These are phyloP conservation scores for Tiliqua scincoides DNA, from an alignment of 2,113 vertebrate genomes.

Conservation along the genomic window DNA sequence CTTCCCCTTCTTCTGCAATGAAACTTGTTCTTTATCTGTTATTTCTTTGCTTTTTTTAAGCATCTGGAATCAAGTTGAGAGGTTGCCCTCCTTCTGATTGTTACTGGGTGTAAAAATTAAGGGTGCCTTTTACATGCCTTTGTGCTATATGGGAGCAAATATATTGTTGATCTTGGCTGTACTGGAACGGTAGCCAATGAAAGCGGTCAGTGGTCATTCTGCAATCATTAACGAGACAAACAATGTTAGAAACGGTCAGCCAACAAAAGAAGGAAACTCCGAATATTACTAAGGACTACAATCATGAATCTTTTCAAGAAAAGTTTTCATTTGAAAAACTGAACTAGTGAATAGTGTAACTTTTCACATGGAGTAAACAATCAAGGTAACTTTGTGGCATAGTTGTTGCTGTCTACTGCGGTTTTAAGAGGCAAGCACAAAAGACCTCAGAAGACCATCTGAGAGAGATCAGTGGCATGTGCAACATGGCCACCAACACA, in stretches of 20 bases:
- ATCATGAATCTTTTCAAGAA: not conserved
- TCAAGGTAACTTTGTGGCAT: not conserved
- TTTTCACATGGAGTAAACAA: not conserved
- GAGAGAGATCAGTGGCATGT: too few species aligned
- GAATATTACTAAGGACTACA: not conserved
- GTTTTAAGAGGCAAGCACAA: too few species aligned
- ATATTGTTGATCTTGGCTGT: not conserved
- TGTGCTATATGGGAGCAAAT: not conserved
- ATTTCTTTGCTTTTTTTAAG: not conserved
- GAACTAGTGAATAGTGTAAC: not conserved
- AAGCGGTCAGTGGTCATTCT: not conserved
- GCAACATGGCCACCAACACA: too few species aligned
- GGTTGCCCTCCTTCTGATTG: conserved; percentile 23
- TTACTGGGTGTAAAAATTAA: conserved; percentile 47
- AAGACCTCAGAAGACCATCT: too few species aligned
- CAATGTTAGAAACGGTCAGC: not conserved
- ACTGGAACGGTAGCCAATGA: not conserved
- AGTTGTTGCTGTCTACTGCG: not conserved
- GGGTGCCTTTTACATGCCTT: conserved; percentile 35
- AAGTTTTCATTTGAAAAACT: not conserved
- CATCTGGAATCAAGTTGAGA: fast-evolving
- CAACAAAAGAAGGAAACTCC: not conserved
- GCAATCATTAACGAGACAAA: not conserved
- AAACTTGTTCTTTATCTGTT: not conserved
- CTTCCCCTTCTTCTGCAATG: fast-evolving